Evolutionary conservation across 2,113 vertebrate species (phyloP), one percentile per base, ranked within the genome.

Genomic region (Sceloporus undulatus): DNA sequence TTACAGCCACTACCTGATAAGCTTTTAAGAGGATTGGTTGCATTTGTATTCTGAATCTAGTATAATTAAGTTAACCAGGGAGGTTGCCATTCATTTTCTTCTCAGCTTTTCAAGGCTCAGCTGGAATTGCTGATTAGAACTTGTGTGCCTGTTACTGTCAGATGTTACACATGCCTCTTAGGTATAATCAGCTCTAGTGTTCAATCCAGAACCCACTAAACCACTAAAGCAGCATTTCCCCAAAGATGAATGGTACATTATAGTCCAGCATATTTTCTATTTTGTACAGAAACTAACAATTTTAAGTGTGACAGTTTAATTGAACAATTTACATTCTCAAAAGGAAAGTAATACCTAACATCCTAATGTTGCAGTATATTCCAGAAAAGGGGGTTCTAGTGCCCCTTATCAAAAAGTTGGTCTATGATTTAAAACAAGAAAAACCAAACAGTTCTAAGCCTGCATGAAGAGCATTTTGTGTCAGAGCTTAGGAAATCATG

Each of bases 401-500:
- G 68, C 79, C 90, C 93, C 25, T 1, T 38, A 8, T 42, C 48
- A 80, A 73, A 7, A 85, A 84, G 79, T 82, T 88, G 40, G 13
- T 90, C 84, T 90, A 88, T 59, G 59, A 34, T 83, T 79, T 62
- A 62, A 62, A 62, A 62, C 4, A 88, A 93, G 77, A 91, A 13
- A 29, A 71, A 29, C 65, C 13, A 70, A 10, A 85, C 75, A 87
- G 76, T 40, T 19, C 88, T 62, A 34, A 91, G 85, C 42, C 82
- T 71, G 76, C 86, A 91, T 89, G 77, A 91, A 92, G 93, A 92
- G 91, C 90, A 90, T 92, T 95, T 95, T 56, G 70, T 86, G 77
- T 82, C 89, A 66, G 82, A 93, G 88, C 78, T 90, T 85, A 89
- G 89, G n/a, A 40, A 0, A 23, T 85, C 91, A 84, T 85, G 25